Percentiles rank a stretch among this genome's conserved stretches.
Evolutionary conservation across 2,888 invertebrate genomes (phyloP).

Genomic region (Gymnosoma rotundatum): DNA sequence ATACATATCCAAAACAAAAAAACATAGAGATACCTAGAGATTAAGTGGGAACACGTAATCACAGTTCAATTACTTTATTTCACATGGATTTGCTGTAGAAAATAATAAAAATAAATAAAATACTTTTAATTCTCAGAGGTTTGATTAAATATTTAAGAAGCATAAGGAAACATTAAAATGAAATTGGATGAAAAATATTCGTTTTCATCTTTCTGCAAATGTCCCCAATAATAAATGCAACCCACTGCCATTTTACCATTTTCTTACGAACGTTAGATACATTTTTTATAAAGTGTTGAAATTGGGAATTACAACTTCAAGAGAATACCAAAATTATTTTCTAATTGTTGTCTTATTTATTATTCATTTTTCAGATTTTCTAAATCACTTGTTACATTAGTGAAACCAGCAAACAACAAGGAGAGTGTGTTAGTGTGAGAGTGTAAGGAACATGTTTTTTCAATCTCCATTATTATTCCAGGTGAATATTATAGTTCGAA

Average conservation of each 20-base stretch:
- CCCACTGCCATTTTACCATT: background rate
- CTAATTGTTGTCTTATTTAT: conserved; percentile 61
- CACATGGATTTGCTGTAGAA: background rate
- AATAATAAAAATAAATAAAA: background rate
- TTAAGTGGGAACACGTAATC: background rate
- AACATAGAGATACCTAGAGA: conserved; percentile 24
- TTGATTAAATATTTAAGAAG: conserved; percentile 54
- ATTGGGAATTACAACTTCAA: conserved; percentile 14
- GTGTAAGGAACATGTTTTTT: background rate
- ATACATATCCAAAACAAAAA: conserved; percentile 29
- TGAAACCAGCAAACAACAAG: background rate
- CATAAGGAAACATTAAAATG: conserved; percentile 62
- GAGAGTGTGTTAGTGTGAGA: background rate
- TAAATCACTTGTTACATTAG: conserved; percentile 25
- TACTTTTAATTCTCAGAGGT: conserved; percentile 28
- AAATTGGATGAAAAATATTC: conserved; percentile 57
- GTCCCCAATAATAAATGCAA: conserved; percentile 23
- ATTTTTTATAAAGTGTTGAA: conserved; percentile 52
- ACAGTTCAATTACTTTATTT: conserved; percentile 57
- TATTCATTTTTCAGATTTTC: conserved; percentile 52
- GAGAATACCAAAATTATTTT: conserved; percentile 36
- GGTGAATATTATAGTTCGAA: conserved; percentile 10
- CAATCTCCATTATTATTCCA: conserved; percentile 45
- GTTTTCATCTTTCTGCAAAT: conserved; percentile 20
- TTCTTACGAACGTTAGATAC: conserved; percentile 1